A percentile compares a stretch with the other conserved stretches of the same genome.
Conservation (phyloP, 64 coral and sea anemone genomes). For the Orbicella faveolata region DNA sequence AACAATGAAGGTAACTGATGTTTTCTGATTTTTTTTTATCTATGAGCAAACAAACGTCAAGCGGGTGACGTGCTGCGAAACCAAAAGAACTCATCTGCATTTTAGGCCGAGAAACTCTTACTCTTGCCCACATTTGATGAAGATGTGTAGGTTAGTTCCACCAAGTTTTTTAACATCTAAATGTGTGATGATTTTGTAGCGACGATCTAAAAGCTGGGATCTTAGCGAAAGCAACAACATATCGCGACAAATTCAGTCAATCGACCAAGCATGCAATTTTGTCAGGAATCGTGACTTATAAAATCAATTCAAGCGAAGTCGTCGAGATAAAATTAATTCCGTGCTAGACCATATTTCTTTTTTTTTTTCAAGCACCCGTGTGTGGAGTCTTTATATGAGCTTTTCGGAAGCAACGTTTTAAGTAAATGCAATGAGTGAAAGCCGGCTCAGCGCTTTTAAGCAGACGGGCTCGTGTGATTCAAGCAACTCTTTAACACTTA, state of each 20-base stretch:
- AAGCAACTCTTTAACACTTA: no score
- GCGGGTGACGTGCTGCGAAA: not conserved
- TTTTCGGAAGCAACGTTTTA: no score
- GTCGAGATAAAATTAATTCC: no score
- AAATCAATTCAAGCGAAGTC: no score
- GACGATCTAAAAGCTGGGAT: not conserved
- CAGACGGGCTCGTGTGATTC: no score
- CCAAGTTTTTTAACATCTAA: not conserved
- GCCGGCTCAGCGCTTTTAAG: no score
- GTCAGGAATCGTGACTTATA: not conserved
- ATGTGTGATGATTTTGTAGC: not conserved
- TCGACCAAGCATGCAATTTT: not conserved
- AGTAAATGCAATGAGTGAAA: no score
- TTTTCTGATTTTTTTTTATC: not conserved
- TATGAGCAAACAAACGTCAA: not conserved
- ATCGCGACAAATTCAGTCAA: not conserved
- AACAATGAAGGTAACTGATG: not conserved
- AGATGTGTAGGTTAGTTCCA: not conserved
- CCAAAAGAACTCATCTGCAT: slow-evolving; percentile 1
- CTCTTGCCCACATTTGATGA: not conserved
- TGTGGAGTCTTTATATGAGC: no score
- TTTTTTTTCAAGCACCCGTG: no score
- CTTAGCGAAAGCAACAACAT: not conserved
- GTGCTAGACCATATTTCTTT: no score
- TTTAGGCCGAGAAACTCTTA: not conserved